Conservation (phyloP, 1,140 invertebrate species). For the Drosophila takahashii region DNA sequence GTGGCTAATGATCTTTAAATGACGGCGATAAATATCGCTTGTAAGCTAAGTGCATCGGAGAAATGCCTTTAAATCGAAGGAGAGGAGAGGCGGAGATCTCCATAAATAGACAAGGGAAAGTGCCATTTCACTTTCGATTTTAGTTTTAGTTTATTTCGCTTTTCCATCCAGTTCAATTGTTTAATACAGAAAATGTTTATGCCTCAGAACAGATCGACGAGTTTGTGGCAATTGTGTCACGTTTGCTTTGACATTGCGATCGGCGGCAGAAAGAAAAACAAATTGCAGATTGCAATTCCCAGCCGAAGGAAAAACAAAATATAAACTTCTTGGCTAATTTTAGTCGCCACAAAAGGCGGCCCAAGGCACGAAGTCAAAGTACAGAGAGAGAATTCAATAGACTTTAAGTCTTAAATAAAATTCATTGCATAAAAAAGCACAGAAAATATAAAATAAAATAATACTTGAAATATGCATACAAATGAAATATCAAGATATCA, state of each 20-base stretch:
- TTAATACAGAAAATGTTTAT: constrained; percentile 40
- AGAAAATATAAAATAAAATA: too few relatives aligned
- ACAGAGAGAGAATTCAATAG: not conserved
- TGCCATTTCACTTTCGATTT: constrained; percentile 14
- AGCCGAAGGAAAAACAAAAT: constrained; percentile 23
- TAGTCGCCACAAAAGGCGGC: constrained; percentile 46
- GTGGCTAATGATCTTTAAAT: constrained; percentile 67
- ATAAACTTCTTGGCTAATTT: constrained; percentile 50
- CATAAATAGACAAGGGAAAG: constrained; percentile 22
- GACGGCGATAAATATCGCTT: constrained; percentile 56
- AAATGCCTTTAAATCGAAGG: not conserved
- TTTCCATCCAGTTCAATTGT: not conserved
- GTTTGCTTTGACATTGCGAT: constrained; percentile 49
- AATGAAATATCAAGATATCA: too few relatives aligned
- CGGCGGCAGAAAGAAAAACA: constrained; percentile 1
- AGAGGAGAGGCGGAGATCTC: not conserved
- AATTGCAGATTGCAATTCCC: constrained; percentile 15
- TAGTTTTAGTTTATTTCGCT: not conserved
- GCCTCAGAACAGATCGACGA: constrained; percentile 6
- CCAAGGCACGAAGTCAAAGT: constrained; percentile 37
- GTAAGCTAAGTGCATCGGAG: constrained; percentile 15
- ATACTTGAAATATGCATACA: too few relatives aligned
- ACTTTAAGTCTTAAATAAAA: too few relatives aligned
- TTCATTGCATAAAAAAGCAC: too few relatives aligned
- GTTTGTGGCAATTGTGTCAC: constrained; percentile 56